Conservation (phyloP, 2,113 vertebrate genomes). For the Montifringilla adamsi region DNA sequence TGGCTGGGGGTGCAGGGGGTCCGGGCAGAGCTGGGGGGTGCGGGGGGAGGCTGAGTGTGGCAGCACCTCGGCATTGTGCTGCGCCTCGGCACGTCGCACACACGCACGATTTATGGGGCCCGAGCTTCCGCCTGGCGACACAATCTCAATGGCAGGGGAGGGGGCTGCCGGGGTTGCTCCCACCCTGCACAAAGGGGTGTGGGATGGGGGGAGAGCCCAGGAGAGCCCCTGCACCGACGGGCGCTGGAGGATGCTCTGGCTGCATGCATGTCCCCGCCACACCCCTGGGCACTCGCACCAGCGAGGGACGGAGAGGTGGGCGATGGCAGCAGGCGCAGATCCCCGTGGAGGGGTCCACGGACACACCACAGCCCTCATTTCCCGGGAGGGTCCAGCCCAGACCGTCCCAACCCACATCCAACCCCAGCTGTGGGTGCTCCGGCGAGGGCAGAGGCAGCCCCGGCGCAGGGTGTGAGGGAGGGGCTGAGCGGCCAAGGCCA, state of each 20-base stretch:
- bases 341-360: not conserved
- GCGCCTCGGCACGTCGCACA: constrained; percentile 49
- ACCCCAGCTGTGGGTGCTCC: not conserved
- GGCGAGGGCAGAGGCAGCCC: not conserved
- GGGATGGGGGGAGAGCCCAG: not conserved
- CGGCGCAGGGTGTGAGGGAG: not conserved
- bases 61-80: constrained; percentile 39
- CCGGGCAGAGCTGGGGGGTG: fast-evolving
- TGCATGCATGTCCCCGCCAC: not conserved
- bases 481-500: not conserved
- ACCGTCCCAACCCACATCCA: not conserved
- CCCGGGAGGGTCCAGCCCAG: not conserved
- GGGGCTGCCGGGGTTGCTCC: not conserved
- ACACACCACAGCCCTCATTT: no score
- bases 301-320: not conserved
- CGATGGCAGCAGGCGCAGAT: not conserved
- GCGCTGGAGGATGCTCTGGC: not conserved
- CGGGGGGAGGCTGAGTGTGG: not conserved
- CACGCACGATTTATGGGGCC: constrained; percentile 58
- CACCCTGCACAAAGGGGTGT: not conserved
- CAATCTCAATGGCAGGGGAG: constrained; percentile 22
- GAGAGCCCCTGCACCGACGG: not conserved
- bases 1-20: not conserved
- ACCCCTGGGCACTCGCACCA: not conserved
- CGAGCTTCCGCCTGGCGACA: constrained; percentile 53